Conservation (phyloP, 2,113 vertebrate genomes). For the Oreochromis spilurus region DNA sequence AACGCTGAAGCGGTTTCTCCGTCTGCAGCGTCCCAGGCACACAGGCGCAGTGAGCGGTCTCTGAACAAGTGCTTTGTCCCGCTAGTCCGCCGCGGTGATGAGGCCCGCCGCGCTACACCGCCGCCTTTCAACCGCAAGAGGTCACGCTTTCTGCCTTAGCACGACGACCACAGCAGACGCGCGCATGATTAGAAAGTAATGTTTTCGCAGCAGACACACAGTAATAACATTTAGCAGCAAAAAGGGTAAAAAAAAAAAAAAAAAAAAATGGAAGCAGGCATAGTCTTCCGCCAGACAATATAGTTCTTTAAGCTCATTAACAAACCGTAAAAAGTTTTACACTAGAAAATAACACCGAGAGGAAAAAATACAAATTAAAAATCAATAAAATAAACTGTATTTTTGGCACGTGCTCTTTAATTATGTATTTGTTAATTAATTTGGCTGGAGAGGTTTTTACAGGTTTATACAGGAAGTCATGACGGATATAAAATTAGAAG, state of each 20-base stretch:
- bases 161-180: rapidly evolving
- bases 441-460: neutral
- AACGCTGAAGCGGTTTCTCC: neutral
- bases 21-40: neutral
- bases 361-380: neutral
- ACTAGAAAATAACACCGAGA: neutral
- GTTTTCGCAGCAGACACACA: too few relatives aligned
- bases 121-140: slow-evolving; percentile 9
- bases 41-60: neutral
- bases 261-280: neutral
- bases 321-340: neutral
- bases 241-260: neutral
- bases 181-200: neutral
- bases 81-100: slow-evolving; percentile 22
- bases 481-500: neutral
- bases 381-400: neutral
- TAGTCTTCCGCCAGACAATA: neutral
- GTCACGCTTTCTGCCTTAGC: neutral
- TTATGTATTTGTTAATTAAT: neutral
- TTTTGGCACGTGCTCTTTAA: neutral
- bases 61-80: slow-evolving; percentile 47
- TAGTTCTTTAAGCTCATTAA: neutral
- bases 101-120: slow-evolving; percentile 1
- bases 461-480: neutral
- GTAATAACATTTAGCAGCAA: neutral